A percentile compares a stretch with the other conserved stretches of the same genome.
Evolutionary conservation across 2,797 vertebrate species (phyloP).

Genomic region (Gymnodraco acuticeps): DNA sequence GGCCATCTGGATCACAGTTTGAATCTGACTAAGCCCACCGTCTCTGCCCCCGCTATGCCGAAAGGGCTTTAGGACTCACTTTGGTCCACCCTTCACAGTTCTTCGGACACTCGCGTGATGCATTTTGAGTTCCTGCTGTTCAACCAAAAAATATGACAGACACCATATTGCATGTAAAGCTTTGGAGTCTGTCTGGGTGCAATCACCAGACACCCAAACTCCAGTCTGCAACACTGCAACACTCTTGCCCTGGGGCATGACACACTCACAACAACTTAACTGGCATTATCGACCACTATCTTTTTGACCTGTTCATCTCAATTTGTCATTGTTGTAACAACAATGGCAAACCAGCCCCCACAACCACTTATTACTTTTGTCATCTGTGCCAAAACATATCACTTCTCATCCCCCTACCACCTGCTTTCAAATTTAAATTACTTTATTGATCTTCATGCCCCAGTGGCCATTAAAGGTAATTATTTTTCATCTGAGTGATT

Average conservation of each 20-base stretch:
- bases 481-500: slow-evolving; percentile 69
- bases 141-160: slow-evolving; percentile 63
- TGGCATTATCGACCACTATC: slow-evolving; percentile 14
- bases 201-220: slow-evolving; percentile 53
- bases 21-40: slow-evolving; percentile 53
- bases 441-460: slow-evolving; percentile 48
- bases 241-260: slow-evolving; percentile 30
- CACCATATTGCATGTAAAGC: slow-evolving; percentile 75
- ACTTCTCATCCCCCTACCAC: slow-evolving; percentile 3
- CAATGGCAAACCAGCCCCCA: not conserved
- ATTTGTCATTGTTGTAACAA: slow-evolving; percentile 15
- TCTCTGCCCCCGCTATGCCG: slow-evolving; percentile 31
- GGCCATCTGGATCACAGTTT: slow-evolving; percentile 68
- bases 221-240: slow-evolving; percentile 42
- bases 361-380: slow-evolving; percentile 10
- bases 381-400: slow-evolving; percentile 17
- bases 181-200: slow-evolving; percentile 63
- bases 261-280: slow-evolving; percentile 37
- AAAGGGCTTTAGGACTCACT: slow-evolving; percentile 43
- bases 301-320: slow-evolving; percentile 47
- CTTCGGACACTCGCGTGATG: slow-evolving; percentile 26
- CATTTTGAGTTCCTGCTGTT: slow-evolving; percentile 60
- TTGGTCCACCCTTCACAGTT: slow-evolving; percentile 46
- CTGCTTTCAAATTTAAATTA: slow-evolving; percentile 6
- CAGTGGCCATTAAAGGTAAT: slow-evolving; percentile 67